Base-by-base conservation (phyloP, 2,113 vertebrate species). In the Numenius arquata region DNA sequence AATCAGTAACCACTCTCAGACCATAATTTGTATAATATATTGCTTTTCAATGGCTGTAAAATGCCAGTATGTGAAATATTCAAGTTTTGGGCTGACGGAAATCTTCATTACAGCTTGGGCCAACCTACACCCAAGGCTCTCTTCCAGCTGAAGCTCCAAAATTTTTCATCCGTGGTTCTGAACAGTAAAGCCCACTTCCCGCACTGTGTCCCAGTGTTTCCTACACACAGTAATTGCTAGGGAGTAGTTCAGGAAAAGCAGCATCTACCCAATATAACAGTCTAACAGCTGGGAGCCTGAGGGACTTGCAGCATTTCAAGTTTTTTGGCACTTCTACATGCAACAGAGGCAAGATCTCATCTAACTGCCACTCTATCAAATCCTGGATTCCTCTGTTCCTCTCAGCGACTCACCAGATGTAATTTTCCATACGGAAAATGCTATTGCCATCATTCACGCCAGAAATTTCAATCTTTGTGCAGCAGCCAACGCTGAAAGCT, bases 1-100 rank as follows among this genome's bases (percentile, higher is more conserved):
- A 96, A 94, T 96, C 58, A 96, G 77, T 95, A 96, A 93, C 91
- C 25, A 56, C 36, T 45, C 23, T 53, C 58, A 30, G 66, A 40
- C 29, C 20, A 23, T 19, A 87, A 71, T n/a, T 78, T n/a, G 22
- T 36, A 36, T 21, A 76, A 77, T 17, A 48, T 11, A 36, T 8
- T 43, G 52, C 26, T 75, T 94, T 83, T 27, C 34, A 41, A 20
- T 27, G 45, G 41, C 50, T 73, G 38, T n/a, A 67, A 82, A 91
- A 79, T 4, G 11, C 14, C 15, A 74, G 67, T 59, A 71, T 16
- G 22, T 15, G 26, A 95, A 93, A 68, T 32, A 93, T 21, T 73
- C 6, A 26, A 9, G 23, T 58, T 94, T 65, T 5, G 17, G 30
- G 11, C 27, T 2, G 5, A 36, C 7, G 32, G 34, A 84, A 62